phyloP scores from a whole-genome alignment of 1,140 invertebrate genomes.

The Patella vulgata region DNA sequence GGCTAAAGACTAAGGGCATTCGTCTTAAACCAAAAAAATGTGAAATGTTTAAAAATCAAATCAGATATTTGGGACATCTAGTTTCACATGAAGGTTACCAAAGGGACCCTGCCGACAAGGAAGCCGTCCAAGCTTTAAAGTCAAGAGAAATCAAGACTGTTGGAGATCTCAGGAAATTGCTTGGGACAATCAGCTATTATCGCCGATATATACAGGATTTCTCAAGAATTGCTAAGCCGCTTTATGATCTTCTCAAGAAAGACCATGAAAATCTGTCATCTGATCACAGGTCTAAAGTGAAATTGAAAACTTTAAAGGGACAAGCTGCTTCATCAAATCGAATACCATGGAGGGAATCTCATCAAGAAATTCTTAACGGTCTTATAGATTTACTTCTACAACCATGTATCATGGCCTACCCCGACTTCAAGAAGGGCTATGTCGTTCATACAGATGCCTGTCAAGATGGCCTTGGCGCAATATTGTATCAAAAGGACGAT shows the following conservation, averaged over 20 bases:
- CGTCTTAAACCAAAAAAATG: constrained; percentile 21
- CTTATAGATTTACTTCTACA: constrained; percentile 9
- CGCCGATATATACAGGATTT: constrained; percentile 59
- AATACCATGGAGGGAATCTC: constrained; percentile 4
- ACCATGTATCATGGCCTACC: constrained; percentile 2
- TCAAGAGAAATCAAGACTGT: constrained; percentile 42
- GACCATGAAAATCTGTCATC: constrained; percentile 51
- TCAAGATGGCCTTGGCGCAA: constrained; percentile 57
- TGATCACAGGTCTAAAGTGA: too few species aligned
- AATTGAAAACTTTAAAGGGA: too few species aligned
- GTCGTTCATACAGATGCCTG: constrained; percentile 3
- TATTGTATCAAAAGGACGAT: constrained; percentile 59
- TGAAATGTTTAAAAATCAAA: constrained; percentile 21
- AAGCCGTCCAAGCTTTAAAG: constrained; percentile 58
- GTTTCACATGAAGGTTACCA: constrained; percentile 37
- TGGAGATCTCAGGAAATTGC: constrained; percentile 63
- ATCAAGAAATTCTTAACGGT: background rate
- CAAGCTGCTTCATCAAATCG: constrained; percentile 4
- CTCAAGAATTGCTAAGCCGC: constrained; percentile 34
- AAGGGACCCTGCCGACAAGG: constrained; percentile 62
- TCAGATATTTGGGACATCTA: constrained; percentile 31
- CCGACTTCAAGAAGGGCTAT: background rate
- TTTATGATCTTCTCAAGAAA: constrained; percentile 30
- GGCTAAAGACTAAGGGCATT: background rate
- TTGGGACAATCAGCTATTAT: constrained; percentile 67